Conservation (phyloP, 2,113 vertebrate species). For the Oxyruncus cristatus region DNA sequence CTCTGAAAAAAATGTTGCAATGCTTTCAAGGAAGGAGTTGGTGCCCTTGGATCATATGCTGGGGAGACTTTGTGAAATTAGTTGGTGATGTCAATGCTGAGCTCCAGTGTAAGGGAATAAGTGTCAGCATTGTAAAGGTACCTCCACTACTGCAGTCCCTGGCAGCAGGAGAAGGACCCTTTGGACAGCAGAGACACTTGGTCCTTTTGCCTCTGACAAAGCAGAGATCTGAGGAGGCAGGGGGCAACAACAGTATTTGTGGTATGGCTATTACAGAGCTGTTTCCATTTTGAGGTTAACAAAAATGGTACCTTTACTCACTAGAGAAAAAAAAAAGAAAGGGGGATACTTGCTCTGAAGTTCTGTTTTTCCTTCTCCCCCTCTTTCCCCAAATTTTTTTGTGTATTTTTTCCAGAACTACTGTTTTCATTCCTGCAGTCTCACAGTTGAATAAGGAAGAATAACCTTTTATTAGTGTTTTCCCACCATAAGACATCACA, state of each 20-base stretch:
- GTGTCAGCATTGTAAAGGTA: not conserved
- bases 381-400: not conserved
- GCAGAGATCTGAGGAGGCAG: not conserved
- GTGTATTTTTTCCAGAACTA: not conserved
- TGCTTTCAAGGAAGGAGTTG: not conserved
- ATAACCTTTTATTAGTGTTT: not conserved
- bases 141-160: not conserved
- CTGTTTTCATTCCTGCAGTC: not conserved
- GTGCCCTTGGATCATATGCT: not conserved
- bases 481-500: not conserved
- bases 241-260: fast-evolving
- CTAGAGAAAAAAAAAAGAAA: not conserved
- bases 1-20: not conserved
- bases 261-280: not conserved
- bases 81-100: not conserved
- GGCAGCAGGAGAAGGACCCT: not conserved
- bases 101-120: not conserved
- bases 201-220: not conserved
- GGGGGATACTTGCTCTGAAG: not conserved
- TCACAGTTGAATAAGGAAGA: not conserved
- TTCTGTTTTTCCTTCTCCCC: not conserved
- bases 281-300: not conserved
- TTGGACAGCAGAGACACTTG: not conserved
- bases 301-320: not conserved
- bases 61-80: not conserved